Base-by-base conservation (phyloP, 2,113 vertebrate genomes). In the Mugil cephalus region DNA sequence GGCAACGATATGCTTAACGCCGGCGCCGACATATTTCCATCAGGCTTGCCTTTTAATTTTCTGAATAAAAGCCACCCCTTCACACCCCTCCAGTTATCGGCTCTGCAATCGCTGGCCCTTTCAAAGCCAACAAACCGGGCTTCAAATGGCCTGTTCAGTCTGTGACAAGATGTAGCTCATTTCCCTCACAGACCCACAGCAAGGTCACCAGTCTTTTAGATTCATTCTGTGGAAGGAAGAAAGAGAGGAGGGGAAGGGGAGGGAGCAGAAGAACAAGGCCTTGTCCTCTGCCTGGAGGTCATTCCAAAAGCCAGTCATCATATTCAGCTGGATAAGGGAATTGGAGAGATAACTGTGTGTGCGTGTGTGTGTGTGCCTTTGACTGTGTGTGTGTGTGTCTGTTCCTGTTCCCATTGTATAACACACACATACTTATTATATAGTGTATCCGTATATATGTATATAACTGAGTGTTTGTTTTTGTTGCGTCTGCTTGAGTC, bases 151-250 rank as follows among this genome's bases (percentile, higher is more conserved):
- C 90, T 95, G 94, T 95, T 96, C 94, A 93, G 94, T 94, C 91
- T 78, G 93, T 94, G 94, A 97, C 96, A 96, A 96, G 94, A 96
- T 96, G 96, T 95, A 95, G 95, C 95, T 96, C 95, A 96, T 97
- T 96, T 97, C 95, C 95, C 94, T 95, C 92, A 91, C 93, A 91
- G 95, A 96, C 95, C 95, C 92, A 95, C 93, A 96, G 96, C 96
- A 98, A 97, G 96, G 96, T 97, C 96, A 96, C 95, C 94, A 95
- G 91, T 95, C 96, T 95, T 96, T 96, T 95, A 95, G 69, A 96
- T 96, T 96, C 96, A 96, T 96, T 96, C 95, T 95, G 94, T 94
- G 94, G 94, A 94, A 94, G 94, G 83, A 90, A 89, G 84, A 90
- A 95, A 93, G 93, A 94, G 93, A 94, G 80, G 83, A 83, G 81